Conservation (phyloP, 2,113 vertebrate species). For the Podarcis cretensis region DNA sequence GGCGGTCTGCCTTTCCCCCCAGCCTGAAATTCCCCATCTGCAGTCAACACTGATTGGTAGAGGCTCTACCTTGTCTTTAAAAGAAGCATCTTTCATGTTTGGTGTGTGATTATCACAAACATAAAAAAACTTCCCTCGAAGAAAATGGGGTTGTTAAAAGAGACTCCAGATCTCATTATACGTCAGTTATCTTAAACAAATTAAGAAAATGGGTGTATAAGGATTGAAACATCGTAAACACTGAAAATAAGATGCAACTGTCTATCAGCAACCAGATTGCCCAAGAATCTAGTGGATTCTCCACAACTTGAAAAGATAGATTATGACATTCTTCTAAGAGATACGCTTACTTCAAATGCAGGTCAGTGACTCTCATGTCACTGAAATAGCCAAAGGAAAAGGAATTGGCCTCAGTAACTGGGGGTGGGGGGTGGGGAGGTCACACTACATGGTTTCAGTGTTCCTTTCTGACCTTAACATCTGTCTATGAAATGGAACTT, state of each 20-base stretch:
- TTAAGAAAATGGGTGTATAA: neutral
- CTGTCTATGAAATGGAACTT: neutral
- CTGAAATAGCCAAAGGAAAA: constrained; percentile 10
- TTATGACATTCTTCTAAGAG: neutral
- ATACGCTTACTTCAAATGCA: constrained; percentile 7
- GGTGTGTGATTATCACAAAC: neutral
- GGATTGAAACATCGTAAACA: neutral
- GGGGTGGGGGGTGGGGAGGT: neutral
- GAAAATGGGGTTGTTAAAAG: neutral
- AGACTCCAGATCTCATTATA: neutral
- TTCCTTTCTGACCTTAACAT: constrained; percentile 5
- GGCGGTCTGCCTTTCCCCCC: too few relatives aligned
- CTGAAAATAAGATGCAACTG: neutral
- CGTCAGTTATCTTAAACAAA: neutral
- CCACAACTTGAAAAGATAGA: neutral
- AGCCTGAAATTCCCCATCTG: too few relatives aligned
- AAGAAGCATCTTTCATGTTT: neutral
- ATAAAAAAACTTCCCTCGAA: neutral
- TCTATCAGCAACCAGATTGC: neutral
- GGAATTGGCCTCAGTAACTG: neutral
- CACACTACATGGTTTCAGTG: neutral
- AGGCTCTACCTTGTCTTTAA: neutral
- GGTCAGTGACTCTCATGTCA: constrained; percentile 2
- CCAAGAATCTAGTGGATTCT: neutral
- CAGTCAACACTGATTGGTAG: neutral